These are phyloP conservation scores for Phorcus lineatus DNA, from an alignment of 2,888 invertebrate species.

Conservation along the genomic window DNA sequence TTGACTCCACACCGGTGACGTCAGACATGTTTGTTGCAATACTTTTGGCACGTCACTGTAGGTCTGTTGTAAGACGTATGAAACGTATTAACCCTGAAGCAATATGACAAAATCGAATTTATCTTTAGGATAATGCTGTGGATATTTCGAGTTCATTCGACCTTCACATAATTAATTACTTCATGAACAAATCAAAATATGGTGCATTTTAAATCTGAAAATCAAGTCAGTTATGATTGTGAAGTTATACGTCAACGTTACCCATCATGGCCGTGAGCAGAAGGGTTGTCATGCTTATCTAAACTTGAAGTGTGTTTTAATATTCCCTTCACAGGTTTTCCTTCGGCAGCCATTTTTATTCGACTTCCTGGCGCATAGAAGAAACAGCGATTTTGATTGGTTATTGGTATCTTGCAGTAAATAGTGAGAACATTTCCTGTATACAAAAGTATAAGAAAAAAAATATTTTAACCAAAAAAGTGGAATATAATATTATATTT, in stretches of 20 bases:
- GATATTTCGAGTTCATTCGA: neutral
- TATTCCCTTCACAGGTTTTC: constrained; percentile 91
- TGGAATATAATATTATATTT: neutral
- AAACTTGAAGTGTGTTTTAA: constrained; percentile 94
- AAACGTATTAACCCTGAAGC: too few species aligned
- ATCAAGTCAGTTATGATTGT: too few species aligned
- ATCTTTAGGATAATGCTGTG: too few species aligned
- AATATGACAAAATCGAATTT: too few species aligned
- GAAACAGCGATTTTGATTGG: neutral
- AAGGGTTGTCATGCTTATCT: constrained; percentile 77
- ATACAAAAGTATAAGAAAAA: neutral
- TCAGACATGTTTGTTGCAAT: too few species aligned
- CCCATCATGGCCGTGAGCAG: constrained; percentile 21
- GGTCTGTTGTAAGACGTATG: too few species aligned
- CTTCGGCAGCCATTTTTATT: constrained; percentile 76
- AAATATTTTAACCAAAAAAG: neutral
- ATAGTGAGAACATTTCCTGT: neutral
- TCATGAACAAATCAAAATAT: too few species aligned
- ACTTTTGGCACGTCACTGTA: too few species aligned
- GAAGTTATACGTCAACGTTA: neutral
- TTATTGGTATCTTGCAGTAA: neutral
- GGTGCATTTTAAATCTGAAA: too few species aligned
- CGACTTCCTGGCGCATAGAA: neutral
- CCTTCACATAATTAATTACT: constrained; percentile 13
- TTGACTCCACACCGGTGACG: too few species aligned